These are phyloP conservation scores for Chinchilla lanigera DNA, from an alignment of 2,113 vertebrate genomes.

Conservation along the genomic window DNA sequence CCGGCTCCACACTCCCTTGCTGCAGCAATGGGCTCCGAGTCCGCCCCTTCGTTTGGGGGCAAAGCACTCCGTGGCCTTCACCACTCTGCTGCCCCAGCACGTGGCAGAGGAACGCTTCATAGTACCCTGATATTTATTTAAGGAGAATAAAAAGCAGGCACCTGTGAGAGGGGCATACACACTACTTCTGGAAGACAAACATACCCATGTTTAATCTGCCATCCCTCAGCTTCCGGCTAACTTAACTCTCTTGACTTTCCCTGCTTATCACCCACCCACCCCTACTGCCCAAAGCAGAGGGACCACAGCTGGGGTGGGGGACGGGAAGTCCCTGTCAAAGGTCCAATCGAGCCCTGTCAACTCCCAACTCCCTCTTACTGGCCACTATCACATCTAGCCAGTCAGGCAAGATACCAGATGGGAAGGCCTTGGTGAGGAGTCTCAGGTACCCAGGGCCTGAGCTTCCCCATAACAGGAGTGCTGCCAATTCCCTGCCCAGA, in stretches of 20 bases:
- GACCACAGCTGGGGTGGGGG: background rate
- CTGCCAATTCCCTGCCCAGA: background rate
- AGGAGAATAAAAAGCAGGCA: slow-evolving; percentile 49
- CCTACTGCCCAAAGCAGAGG: background rate
- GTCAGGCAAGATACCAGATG: background rate
- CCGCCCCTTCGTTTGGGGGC: background rate
- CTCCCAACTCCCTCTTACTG: background rate
- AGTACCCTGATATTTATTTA: background rate
- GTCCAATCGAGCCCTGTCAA: background rate
- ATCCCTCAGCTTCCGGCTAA: background rate
- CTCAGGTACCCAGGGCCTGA: background rate
- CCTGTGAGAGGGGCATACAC: background rate
- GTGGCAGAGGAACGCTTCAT: background rate
- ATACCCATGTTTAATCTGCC: background rate
- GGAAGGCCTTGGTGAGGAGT: background rate
- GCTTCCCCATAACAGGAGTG: background rate
- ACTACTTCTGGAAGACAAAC: slow-evolving; percentile 35
- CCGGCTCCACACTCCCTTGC: background rate
- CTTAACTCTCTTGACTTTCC: background rate
- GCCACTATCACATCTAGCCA: background rate
- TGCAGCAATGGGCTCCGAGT: background rate
- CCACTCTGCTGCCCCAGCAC: background rate
- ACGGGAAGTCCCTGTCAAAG: background rate
- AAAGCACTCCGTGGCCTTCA: background rate
- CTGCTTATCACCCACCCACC: background rate